A percentile compares a stretch with the other conserved stretches of the same genome.
Conservation (phyloP, 2,888 invertebrate genomes). For the Thecocarcelia acutangulata region DNA sequence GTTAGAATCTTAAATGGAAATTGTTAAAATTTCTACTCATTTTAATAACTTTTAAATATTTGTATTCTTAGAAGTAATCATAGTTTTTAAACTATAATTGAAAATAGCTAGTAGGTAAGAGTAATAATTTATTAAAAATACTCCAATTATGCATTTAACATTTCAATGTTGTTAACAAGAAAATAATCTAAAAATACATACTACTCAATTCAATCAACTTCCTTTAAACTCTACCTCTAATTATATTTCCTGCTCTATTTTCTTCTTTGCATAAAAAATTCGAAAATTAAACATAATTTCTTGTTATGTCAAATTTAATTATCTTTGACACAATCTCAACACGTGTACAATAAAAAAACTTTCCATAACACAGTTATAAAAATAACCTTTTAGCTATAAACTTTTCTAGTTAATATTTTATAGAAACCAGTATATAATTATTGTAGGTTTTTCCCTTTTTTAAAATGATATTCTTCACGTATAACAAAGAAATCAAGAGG, state of each 20-base stretch:
- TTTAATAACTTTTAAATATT: no score
- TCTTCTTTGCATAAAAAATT: background rate
- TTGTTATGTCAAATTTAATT: background rate
- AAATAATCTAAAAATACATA: no score
- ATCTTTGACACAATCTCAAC: constrained; percentile 14
- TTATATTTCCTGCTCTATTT: no score
- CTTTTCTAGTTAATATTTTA: constrained; percentile 51
- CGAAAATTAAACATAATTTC: constrained; percentile 1
- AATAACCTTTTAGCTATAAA: constrained; percentile 28
- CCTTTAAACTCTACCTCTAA: background rate
- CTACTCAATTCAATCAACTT: background rate
- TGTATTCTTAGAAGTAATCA: no score
- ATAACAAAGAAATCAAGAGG: constrained; percentile 42
- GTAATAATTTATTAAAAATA: no score
- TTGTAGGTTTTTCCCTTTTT: no score
- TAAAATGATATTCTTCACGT: background rate
- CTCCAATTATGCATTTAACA: no score
- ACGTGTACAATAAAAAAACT: background rate
- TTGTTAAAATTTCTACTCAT: no score
- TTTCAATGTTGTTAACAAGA: no score
- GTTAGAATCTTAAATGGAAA: no score
- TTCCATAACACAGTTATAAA: background rate
- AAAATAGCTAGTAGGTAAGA: no score
- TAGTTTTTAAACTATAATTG: no score
- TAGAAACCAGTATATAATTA: constrained; percentile 9